Conservation (phyloP, 1,140 invertebrate species). For the Panagrolaimus sp. region DNA sequence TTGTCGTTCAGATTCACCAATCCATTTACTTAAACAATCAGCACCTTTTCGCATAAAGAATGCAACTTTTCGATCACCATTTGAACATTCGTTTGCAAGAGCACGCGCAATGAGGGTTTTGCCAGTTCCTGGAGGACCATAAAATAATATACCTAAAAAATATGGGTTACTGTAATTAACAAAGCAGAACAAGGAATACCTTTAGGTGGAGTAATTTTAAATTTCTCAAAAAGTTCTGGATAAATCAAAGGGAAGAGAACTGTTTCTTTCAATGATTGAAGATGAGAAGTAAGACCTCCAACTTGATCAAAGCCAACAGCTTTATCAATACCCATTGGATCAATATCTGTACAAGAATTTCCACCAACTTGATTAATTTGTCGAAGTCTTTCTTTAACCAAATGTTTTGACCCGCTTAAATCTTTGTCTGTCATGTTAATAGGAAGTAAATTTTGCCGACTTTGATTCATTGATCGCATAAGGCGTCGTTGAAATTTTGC, state of each 20-base stretch:
- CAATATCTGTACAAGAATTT: constrained; percentile 50
- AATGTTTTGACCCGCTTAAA: not conserved
- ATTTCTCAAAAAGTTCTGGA: constrained; percentile 63
- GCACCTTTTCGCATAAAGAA: constrained; percentile 93
- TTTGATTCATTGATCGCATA: constrained; percentile 31
- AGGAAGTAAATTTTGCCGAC: constrained; percentile 40
- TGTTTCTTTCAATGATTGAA: constrained; percentile 81
- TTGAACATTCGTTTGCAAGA: constrained; percentile 69
- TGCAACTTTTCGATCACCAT: constrained; percentile 70
- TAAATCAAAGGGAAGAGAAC: constrained; percentile 63
- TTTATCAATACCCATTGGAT: constrained; percentile 53
- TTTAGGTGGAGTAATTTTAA: constrained; percentile 62
- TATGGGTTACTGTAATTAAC: not conserved
- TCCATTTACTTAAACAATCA: constrained; percentile 70
- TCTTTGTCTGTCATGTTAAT: constrained; percentile 44
- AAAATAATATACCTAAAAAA: constrained; percentile 59
- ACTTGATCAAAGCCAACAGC: constrained; percentile 44
- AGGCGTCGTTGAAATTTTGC: constrained; percentile 37
- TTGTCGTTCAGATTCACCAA: constrained; percentile 60
- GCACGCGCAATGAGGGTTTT: constrained; percentile 75
- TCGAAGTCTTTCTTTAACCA: constrained; percentile 27
- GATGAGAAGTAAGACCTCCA: constrained; percentile 70
- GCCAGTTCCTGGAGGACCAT: constrained; percentile 62
- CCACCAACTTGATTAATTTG: constrained; percentile 40
- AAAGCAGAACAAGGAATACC: constrained; percentile 42